Evolutionary conservation across 2,888 invertebrate genomes (phyloP), one percentile per base, ranked within the genome.

Genomic region (Cataglyphis rosenhaueri): DNA sequence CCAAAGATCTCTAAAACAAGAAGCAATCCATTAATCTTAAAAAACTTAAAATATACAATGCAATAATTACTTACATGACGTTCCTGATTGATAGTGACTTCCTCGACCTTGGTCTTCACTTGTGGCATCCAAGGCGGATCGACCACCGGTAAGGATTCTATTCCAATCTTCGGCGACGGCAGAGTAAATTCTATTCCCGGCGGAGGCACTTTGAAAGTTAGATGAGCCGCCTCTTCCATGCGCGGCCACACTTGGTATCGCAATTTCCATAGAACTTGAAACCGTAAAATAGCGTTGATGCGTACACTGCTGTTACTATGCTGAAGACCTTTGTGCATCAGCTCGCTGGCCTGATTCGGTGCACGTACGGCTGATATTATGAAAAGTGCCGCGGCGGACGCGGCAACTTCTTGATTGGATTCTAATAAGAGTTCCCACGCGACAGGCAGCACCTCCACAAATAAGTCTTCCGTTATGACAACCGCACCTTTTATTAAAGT

Each of bases 111-210:
- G 29, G 99, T 99, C 95, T 99, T 99, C 82, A 98, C 98, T 93
- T 98, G 98, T 1, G 99, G 98, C 96, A 98, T 98, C 99, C 99
- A 99, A 0, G 99, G 99, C 15, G 99, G 99, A 95, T 99, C 99
- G 0, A 99, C 98, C 0, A 99, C 98, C 0, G 98, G 98, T 84
- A 98, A 95, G 44, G 98, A 98, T 95, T 98, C 99, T 59, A 99
- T 98, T 3, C 99, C 99, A 88, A 99, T 99, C 94, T 99, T 99
- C 0, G 99, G 99, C 0, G 99, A 99, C 0, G 99, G 99, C 71
- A 99, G 95, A 0, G 99, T 99, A 94, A 99, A 99, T 94, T 99
- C 99, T 84, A 99, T 99, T 29, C 99, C 98, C 0, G 99, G 99
- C 0, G 99, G 99, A 0, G 99, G 99, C 1, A 99, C 99, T 95